Base-by-base conservation (phyloP, 2,113 vertebrate genomes). In the Phrynocephalus versicolor region DNA sequence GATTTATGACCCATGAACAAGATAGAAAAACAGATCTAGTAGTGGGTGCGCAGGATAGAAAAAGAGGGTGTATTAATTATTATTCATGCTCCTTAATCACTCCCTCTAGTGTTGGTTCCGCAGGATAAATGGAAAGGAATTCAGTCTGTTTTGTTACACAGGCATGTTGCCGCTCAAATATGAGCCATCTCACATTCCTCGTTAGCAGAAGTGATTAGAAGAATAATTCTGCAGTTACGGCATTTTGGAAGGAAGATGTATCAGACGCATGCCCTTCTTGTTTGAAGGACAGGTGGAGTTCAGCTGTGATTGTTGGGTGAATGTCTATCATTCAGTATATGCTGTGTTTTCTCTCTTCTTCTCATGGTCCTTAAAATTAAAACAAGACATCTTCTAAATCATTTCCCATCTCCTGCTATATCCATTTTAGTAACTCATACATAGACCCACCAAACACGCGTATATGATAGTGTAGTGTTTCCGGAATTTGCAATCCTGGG, bases 1-100 rank as follows among this genome's bases (percentile, higher is more conserved):
- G 3, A 67, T 60, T 3, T 2, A 19, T 85, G 2, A 0, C 4
- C 88, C 69, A 13, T 72, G 87, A 16, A 14, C 60, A n/a, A 62
- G 23, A 21, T 41, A 62, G n/a, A n/a, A 80, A 88, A 90, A 79
- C 64, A 92, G 92, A 89, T 45, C 83, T 85, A 67, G 58, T 85
- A 67, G 58, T 12, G 87, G 23, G 65, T 70, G 1, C 12, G 39
- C 89, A 85, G n/a, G 82, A 75, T 88, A 79, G 78, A 60, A 89
- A 87, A 27, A 83, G 83, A 79, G 21, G 25, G 27, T 91, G 73
- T 90, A 27, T 90, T 82, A 88, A 64, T 81, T 92, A 87, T 65
- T 51, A 51, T 51, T 51, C 39, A 88, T 91, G 81, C 30, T 95
- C 90, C 86, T 90, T 94, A 94, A 90, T 51, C 86, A 41, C 81